Evolutionary conservation across 2,113 vertebrate genomes (phyloP).

Genomic region (Eidolon helvum): DNA sequence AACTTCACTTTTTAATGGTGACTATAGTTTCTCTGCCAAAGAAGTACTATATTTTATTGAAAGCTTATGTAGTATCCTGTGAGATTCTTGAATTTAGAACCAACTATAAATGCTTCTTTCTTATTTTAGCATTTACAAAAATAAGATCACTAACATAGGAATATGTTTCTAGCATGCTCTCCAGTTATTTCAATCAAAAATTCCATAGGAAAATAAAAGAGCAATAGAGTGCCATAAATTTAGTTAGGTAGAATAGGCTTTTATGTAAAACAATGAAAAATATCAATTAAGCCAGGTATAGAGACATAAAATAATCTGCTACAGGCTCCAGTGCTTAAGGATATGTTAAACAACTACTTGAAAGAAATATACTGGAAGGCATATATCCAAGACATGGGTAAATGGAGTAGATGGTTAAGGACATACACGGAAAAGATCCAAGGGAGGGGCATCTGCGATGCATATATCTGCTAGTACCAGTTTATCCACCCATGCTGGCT

Average conservation of each 20-base stretch:
- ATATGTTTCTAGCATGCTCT: not conserved
- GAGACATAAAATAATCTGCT: not conserved
- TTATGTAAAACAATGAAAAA: not conserved
- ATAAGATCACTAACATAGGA: not conserved
- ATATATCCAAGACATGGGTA: not conserved
- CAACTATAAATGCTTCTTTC: not conserved
- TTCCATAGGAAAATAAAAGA: not conserved
- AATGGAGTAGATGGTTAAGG: not conserved
- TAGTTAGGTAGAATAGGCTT: not conserved
- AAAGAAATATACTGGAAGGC: not conserved
- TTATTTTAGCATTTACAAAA: not conserved
- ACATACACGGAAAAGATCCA: not conserved
- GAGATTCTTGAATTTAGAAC: not conserved
- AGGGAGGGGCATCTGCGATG: not conserved
- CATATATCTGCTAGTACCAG: not conserved
- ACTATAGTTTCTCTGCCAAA: not conserved
- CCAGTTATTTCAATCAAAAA: not conserved
- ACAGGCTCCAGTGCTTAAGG: not conserved
- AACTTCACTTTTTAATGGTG: not conserved
- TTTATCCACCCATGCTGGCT: not conserved
- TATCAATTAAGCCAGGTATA: not conserved
- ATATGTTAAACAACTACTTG: not conserved
- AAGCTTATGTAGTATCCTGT: not conserved
- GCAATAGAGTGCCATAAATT: not conserved
- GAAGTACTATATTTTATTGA: not conserved